Evolutionary conservation across 2,113 vertebrate genomes (phyloP), one percentile per base, ranked within the genome.

Genomic region (Corythornis vintsioides): DNA sequence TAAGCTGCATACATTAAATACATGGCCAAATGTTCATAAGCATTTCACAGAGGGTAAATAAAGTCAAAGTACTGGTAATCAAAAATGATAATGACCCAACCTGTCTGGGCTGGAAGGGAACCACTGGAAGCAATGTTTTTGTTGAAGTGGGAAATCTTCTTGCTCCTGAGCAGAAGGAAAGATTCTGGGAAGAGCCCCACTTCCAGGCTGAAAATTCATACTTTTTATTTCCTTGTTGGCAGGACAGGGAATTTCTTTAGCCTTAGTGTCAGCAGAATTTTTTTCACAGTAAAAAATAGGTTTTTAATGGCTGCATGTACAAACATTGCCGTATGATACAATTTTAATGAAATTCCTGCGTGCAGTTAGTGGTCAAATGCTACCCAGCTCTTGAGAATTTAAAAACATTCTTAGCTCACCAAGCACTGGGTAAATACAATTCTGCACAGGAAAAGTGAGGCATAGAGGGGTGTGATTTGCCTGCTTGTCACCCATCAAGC

Each of bases 1-100:
- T 45, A 92, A 92, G 78, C 91, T 90, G 35, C 45, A 24, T 86
- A 45, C 94, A 83, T 89, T 95, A 94, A 88, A 79, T 40, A 71
- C 11, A 6, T 20, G 67, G 88, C 87, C 89, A 93, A 83, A 64
- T 33, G 60, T 70, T 91, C 29, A 48, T 66, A 61, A 88, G 70
- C 45, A 81, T 90, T n/a, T 73, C 70, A 56, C 82, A 31, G 76
- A 67, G 77, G 55, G 43, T 67, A 95, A 92, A 69, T 83, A 69
- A 89, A 70, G 31, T 80, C 64, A 60, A 74, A 89, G 13, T 45
- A 43, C 21, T 13, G 73, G 59, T 28, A 64, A 73, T 67, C 40
- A 75, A 71, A 94, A 53, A 63, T 48, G 2, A 64, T 85, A 82
- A 84, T 35, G 5, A 20, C 42, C 40, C 22, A 57, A 4, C 22